Base-by-base conservation (phyloP, 2,113 vertebrate species). In the Argyrosomus japonicus region DNA sequence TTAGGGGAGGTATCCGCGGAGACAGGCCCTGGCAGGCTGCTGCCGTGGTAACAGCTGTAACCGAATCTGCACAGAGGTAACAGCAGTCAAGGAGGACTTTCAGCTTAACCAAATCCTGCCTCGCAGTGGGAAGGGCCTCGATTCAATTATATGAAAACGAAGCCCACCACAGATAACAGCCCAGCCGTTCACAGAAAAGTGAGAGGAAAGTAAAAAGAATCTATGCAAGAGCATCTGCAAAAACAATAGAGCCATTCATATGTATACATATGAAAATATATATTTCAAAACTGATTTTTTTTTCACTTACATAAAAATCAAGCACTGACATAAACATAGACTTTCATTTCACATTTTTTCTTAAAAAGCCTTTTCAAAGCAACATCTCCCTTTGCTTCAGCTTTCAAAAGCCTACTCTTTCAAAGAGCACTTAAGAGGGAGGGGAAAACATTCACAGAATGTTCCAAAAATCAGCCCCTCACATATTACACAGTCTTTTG, bases 101-200 rank as follows among this genome's bases (percentile, higher is more conserved):
- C 91, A 92, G 93, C 92, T 92, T 95, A 93, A 95, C 93, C 91
- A 92, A 95, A 95, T 95, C 94, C 94, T 90, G 90, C 90, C 88
- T 89, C 92, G 87, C 91, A 92, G 87, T 92, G 89, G 92, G 92
- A 93, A 91, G 84, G 86, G 88, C 89, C 91, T 75, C 82, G 48
- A 95, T 94, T 95, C 93, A 94, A 96, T 96, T 95, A 95, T 93
- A 92, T 94, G 92, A 92, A 95, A 95, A 95, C 95, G 92, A 95
- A 95, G 92, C 93, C 90, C 91, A 89, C 90, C 88, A 82, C 87
- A 89, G 89, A 93, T 91, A 94, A 86, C 75, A 83, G 82, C 75
- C 77, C n/a, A 40, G 79, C 60, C 85, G 68, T 82, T 79, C 70
- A 81, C 81, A 87, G 87, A 79, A 91, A 91, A 90, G 65, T 61